Conservation (phyloP, 2,888 invertebrate genomes). For the Fragum fragum region DNA sequence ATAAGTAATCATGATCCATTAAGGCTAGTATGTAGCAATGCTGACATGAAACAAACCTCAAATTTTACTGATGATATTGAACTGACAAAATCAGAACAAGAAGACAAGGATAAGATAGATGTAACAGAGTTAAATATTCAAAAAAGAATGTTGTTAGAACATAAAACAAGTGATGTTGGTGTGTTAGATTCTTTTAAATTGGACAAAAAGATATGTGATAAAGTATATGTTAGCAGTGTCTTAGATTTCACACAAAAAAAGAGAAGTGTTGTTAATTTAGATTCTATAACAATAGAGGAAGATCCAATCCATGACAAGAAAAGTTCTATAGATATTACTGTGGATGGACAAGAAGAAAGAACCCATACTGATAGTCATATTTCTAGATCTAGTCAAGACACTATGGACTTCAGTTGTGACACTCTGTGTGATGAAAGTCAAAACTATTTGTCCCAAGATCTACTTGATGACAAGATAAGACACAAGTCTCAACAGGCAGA, state of each 20-base stretch:
- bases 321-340: neutral
- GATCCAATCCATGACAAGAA: no score
- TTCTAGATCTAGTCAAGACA: constrained; percentile 51
- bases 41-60: no score
- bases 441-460: neutral
- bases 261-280: neutral
- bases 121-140: no score
- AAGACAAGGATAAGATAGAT: no score
- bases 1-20: no score
- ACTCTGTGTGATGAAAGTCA: constrained; percentile 50
- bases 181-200: neutral
- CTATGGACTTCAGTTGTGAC: constrained; percentile 63
- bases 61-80: no score
- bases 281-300: neutral
- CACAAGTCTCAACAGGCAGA: neutral
- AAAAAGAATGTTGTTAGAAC: no score
- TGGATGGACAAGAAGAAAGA: neutral
- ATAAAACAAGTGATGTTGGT: no score
- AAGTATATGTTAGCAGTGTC: no score
- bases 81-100: no score
- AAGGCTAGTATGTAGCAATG: no score
- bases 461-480: neutral
- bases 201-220: neutral
- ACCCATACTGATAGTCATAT: neutral
- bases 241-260: neutral